Evolutionary conservation across 2,797 vertebrate species (phyloP), one percentile per base, ranked within the genome.

Genomic region (Cuculus canorus): DNA sequence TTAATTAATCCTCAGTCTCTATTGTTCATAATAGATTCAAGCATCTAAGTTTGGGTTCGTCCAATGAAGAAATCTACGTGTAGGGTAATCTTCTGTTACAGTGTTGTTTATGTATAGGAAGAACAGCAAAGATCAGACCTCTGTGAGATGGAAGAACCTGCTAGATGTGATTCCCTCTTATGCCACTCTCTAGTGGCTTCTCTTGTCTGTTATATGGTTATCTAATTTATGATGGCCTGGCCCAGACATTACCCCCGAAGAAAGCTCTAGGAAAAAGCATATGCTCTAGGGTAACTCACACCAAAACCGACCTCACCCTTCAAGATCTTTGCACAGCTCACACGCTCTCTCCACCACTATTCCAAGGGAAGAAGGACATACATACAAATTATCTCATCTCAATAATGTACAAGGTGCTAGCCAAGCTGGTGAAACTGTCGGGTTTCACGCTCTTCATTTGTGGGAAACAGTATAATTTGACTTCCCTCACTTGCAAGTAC

Each of bases 321-420:
- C 54, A 43, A 32, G 45, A 54, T 19, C 28, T 79, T 52, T 82
- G 10, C 30, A 4, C 27, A 47, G 35, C 52, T 17, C 39, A 9
- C 0, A 0, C 0, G 0, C 32, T 60, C 7, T 77, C 33, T 53
- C 19, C 54, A 19, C 53, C 64, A 11, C 54, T 35, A 10, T 48
- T 32, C 3, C 18, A 48, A 25, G 7, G 30, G 24, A 39, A 16
- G 23, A 54, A 13, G 66, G 37, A 28, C 52, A 60, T 32, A 7
- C 13, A 7, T 3, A 10, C 17, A 33, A 70, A 37, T 82, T 45
- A 16, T 53, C 32, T 60, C 70, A 43, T 54, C 68, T 81, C 72
- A 59, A 1, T 17, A 15, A 82, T 22, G 48, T n/a, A 14, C 64
- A 76, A 56, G 35, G 56, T 87, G 60, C 47, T 86, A 91, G 37